phyloP scores from a whole-genome alignment of 2,797 vertebrate species.

The Chrosomus eos region DNA sequence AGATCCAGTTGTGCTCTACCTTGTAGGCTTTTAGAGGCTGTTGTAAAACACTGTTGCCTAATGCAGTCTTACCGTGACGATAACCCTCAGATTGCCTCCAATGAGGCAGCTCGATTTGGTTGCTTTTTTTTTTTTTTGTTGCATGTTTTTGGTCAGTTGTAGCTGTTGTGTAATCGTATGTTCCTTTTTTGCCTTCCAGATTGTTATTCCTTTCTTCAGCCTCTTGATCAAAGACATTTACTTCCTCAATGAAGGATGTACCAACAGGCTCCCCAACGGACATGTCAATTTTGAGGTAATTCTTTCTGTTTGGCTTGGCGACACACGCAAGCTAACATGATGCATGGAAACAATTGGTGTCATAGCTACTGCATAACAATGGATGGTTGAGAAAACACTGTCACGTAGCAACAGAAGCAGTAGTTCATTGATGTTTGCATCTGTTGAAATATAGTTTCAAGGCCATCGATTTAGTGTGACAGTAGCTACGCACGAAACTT shows the following conservation, averaged over 20 bases:
- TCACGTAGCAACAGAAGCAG: constrained; percentile 39
- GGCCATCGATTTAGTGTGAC: background rate
- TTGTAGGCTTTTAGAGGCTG: constrained; percentile 15
- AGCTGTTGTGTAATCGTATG: background rate
- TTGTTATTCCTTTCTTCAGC: constrained; percentile 98
- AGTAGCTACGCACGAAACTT: constrained; percentile 52
- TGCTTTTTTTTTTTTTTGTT: background rate
- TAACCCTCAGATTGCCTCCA: background rate
- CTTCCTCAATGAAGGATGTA: constrained; percentile 95
- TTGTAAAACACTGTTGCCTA: constrained; percentile 12
- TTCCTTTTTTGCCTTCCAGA: constrained; percentile 76
- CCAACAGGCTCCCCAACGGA: constrained; percentile 87
- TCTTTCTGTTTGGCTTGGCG: constrained; percentile 15
- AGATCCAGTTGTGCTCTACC: constrained; percentile 48
- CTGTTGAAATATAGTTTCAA: constrained; percentile 55
- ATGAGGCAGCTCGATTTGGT: background rate
- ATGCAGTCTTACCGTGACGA: background rate
- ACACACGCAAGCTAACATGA: background rate
- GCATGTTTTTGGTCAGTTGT: background rate
- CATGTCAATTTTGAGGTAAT: constrained; percentile 93
- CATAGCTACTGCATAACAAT: constrained; percentile 26
- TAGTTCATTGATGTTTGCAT: constrained; percentile 56
- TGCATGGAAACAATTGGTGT: constrained; percentile 20
- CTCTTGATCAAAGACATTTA: constrained; percentile 95
- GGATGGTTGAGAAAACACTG: constrained; percentile 30